Conservation (phyloP, 2,113 vertebrate species). For the Ptychochromis oligacanthus region DNA sequence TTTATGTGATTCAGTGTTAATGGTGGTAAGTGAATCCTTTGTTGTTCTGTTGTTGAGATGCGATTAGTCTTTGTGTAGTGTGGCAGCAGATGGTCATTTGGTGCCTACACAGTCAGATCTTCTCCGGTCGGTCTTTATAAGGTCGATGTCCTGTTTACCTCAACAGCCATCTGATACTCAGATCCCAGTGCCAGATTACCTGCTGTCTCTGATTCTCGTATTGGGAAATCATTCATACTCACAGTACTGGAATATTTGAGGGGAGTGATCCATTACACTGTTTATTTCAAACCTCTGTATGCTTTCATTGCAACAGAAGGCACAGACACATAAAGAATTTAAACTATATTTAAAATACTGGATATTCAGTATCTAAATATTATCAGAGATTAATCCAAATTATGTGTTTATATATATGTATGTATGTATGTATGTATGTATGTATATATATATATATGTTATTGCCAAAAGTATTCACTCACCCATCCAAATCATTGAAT, state of each 20-base stretch:
- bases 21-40: neutral
- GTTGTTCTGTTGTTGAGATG: neutral
- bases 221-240: neutral
- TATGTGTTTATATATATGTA: too few relatives aligned
- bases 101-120: neutral
- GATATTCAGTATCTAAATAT: too few relatives aligned
- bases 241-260: neutral
- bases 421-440: too few relatives aligned
- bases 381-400: neutral
- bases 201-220: neutral
- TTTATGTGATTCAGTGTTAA: accelerated
- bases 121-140: neutral
- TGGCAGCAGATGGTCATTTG: conserved; percentile 29
- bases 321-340: neutral
- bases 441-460: too few relatives aligned
- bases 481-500: too few relatives aligned
- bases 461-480: too few relatives aligned
- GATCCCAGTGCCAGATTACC: conserved; percentile 12
- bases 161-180: conserved; percentile 39
- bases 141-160: conserved; percentile 43
- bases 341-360: too few relatives aligned
- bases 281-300: neutral
- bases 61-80: neutral
- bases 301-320: neutral
- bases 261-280: neutral